Evolutionary conservation across 1,140 invertebrate genomes (phyloP), one percentile per base, ranked within the genome.

Genomic region (Episyrphus balteatus): DNA sequence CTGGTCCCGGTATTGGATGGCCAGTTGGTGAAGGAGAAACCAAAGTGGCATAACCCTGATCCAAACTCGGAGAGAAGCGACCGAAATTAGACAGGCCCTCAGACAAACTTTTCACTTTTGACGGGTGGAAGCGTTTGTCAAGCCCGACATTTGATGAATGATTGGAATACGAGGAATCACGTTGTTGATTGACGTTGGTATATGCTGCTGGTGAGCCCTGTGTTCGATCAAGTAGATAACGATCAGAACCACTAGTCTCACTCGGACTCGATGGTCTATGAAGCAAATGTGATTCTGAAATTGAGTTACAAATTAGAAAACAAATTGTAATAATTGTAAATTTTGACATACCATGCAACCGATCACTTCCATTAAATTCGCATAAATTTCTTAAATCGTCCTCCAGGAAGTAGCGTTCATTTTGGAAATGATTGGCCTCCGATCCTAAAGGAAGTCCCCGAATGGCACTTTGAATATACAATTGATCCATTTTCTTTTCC

Each of bases 11-110:
- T 47, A 2, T 38, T 51, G 60, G 33, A 38, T 65, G 62, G 14
- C 62, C 60, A 0, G 62, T 65, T 44, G 71, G 73, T 51, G 72
- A 75, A 11, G 75, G 74, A 14, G 76, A 75, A 2, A 83, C 77
- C 36, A 86, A 66, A 2, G 84, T 86, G 54, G 84, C 82, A 65
- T 86, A 86, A 8, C 84, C 83, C 60, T 85, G 79, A 62, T 85
- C 82, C 17, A 83, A 62, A 52, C 75, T 81, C 21, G 82, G 78
- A 47, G 70, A 72, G 39, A 71, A 68, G 51, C 75, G 56, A 2
- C 63, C 64, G 39, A 68, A 51, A 39, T 65, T 65, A 51, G 63
- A 67, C 19, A 67, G 50, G 18, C 64, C 64, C n/a, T 67, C 63
- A 31, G 61, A 56, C 12, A 66, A 56, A 42, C 58, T 65, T 51